Evolutionary conservation across 1,140 invertebrate genomes (phyloP).

Genomic region (Plodia interpunctella): DNA sequence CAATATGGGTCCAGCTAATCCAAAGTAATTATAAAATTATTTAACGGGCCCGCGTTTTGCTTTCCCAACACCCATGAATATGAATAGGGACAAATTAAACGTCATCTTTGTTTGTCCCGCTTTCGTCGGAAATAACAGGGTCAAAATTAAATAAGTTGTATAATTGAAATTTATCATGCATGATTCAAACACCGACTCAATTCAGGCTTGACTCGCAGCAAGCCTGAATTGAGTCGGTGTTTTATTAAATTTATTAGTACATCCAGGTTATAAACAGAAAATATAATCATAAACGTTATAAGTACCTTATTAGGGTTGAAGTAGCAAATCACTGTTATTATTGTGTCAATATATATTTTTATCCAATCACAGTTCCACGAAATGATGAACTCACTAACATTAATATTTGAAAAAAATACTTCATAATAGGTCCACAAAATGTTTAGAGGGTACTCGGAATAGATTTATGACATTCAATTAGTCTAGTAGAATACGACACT

Average conservation of each 20-base stretch:
- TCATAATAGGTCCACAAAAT: conserved; percentile 31
- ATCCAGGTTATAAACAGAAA: not conserved
- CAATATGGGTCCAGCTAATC: conserved; percentile 15
- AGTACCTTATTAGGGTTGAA: too few relatives aligned
- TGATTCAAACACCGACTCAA: too few relatives aligned
- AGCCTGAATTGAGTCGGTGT: not conserved
- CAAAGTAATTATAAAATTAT: conserved; percentile 14
- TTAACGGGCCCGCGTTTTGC: conserved; percentile 8
- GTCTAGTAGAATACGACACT: conserved; percentile 55
- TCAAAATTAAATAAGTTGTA: conserved; percentile 7
- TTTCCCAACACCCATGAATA: conserved; percentile 17
- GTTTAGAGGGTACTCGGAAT: conserved; percentile 35
- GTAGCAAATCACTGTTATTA: too few relatives aligned
- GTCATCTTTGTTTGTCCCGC: conserved; percentile 10
- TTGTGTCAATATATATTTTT: too few relatives aligned
- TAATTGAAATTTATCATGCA: conserved; percentile 7
- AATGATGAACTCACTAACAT: too few relatives aligned
- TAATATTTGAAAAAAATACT: not conserved
- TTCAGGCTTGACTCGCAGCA: not conserved
- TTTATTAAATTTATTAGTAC: not conserved
- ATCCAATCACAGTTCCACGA: too few relatives aligned
- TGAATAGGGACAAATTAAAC: conserved; percentile 14
- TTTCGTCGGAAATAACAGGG: conserved; percentile 4
- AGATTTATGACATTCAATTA: conserved; percentile 61
- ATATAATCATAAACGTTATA: not conserved